Conservation (phyloP, 2,113 vertebrate species). For the Microcebus ravelobensis region DNA sequence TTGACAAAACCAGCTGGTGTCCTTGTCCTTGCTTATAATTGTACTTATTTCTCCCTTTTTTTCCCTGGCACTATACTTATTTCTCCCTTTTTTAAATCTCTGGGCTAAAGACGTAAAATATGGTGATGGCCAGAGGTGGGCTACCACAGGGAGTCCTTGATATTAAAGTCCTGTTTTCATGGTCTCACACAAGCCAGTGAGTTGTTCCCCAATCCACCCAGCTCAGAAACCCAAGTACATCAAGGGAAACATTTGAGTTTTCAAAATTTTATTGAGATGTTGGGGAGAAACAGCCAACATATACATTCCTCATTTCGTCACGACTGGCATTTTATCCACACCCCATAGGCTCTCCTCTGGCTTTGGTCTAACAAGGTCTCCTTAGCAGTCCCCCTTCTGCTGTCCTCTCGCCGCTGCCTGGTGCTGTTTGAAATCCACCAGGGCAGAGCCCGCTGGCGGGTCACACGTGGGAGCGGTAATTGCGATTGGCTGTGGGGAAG, state of each 20-base stretch:
- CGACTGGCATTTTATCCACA: slow-evolving; percentile 62
- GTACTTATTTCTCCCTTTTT: too few relatives aligned
- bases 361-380: slow-evolving; percentile 48
- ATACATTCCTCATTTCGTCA: slow-evolving; percentile 63
- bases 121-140: not conserved
- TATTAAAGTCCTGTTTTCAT: not conserved
- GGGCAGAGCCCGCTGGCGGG: not conserved
- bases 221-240: not conserved
- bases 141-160: not conserved
- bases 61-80: too few relatives aligned
- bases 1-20: not conserved
- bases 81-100: too few relatives aligned
- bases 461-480: slow-evolving; percentile 64
- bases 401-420: slow-evolving; percentile 25
- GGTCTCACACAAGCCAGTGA: not conserved
- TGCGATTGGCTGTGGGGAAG: slow-evolving; percentile 65
- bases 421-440: slow-evolving; percentile 41
- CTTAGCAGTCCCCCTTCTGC: slow-evolving; percentile 48
- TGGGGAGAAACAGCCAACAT: slow-evolving; percentile 71
- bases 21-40: not conserved
- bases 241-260: slow-evolving; percentile 46
- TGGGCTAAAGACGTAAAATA: not conserved
- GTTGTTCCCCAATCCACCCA: not conserved
- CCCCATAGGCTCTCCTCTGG: slow-evolving; percentile 41
- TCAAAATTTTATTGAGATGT: slow-evolving; percentile 76